Evolutionary conservation across 2,888 invertebrate species (phyloP).

Genomic region (Lasioglossum zephyrum): DNA sequence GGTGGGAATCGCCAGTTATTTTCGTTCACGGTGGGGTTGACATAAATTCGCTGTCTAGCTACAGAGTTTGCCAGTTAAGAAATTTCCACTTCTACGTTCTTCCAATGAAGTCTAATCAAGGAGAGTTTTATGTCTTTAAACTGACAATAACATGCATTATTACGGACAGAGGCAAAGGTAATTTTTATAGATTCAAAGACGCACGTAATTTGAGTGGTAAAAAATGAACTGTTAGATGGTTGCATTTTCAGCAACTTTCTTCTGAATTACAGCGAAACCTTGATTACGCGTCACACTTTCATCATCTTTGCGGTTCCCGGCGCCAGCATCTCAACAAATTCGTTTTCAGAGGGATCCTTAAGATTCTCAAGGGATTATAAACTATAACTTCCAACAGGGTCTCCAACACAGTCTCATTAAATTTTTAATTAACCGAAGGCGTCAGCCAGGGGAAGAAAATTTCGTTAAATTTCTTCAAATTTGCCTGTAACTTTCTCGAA

Average conservation of each 20-base stretch:
- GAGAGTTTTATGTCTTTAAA: not conserved
- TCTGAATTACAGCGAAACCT: not conserved
- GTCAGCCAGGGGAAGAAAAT: not conserved
- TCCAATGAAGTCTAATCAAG: not conserved
- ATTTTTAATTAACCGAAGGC: not conserved
- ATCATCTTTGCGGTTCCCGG: not conserved
- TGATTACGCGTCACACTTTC: not conserved
- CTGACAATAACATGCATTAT: not conserved
- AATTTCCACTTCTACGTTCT: not conserved
- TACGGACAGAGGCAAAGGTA: not conserved
- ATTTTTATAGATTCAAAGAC: not conserved
- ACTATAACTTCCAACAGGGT: not conserved
- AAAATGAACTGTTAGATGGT: not conserved
- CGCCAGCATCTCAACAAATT: not conserved
- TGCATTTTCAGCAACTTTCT: not conserved
- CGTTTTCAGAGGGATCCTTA: not conserved
- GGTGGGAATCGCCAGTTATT: not conserved
- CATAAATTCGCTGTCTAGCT: not conserved
- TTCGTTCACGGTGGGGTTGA: not conserved
- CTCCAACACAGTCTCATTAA: not conserved
- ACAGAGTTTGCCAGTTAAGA: not conserved
- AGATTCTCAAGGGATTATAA: not conserved
- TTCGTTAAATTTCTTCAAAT: not conserved
- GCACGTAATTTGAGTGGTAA: not conserved
- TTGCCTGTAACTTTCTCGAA: not conserved